Conservation (phyloP, 2,797 vertebrate genomes). For the Macroramphosus scolopax region DNA sequence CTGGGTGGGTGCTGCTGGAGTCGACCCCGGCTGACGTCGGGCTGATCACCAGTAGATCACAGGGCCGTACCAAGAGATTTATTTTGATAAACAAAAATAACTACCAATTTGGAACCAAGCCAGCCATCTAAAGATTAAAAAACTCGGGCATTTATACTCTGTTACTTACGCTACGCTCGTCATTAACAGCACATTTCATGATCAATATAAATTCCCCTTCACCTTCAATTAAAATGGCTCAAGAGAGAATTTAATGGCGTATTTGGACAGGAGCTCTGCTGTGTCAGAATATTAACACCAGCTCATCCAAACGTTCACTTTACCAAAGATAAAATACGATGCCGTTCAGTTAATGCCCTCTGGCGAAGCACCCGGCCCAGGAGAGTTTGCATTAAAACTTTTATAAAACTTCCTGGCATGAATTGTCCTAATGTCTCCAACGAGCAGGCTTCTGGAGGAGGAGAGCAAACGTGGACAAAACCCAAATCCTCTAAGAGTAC, state of each 20-base stretch:
- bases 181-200: conserved; percentile 15
- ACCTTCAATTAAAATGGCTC: conserved; percentile 16
- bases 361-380: conserved; percentile 50
- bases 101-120: no score
- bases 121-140: no score
- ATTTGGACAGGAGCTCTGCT: conserved; percentile 32
- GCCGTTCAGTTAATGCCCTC: conserved; percentile 38
- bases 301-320: conserved; percentile 50
- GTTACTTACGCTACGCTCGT: no score
- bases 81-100: no score
- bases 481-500: neutral
- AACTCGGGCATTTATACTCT: no score
- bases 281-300: conserved; percentile 35
- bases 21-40: no score
- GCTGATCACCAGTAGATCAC: no score
- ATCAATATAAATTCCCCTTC: conserved; percentile 24
- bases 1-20: no score
- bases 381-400: conserved; percentile 41
- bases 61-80: no score
- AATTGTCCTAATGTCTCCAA: conserved; percentile 31
- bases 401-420: conserved; percentile 23
- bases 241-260: conserved; percentile 35
- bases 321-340: conserved; percentile 30
- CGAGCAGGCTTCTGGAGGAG: conserved; percentile 15
- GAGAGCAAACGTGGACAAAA: conserved; percentile 3